phyloP scores from a whole-genome alignment of 2,113 vertebrate species.

The Pontoporia blainvillei region DNA sequence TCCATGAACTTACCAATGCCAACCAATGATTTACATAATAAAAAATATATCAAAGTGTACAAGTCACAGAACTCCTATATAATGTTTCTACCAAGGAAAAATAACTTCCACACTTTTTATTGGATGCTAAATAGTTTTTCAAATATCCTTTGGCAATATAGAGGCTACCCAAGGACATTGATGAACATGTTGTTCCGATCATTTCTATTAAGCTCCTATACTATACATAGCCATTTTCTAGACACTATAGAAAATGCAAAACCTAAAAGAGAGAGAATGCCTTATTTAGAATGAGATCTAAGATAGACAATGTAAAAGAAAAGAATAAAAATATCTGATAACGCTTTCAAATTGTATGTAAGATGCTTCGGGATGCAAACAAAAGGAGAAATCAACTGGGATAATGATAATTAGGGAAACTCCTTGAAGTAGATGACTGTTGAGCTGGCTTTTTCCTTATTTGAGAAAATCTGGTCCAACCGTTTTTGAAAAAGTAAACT shows the following conservation, averaged over 20 bases:
- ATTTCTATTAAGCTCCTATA: background rate
- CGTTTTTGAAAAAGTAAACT: constrained; percentile 42
- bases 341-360: background rate
- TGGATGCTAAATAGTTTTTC: background rate
- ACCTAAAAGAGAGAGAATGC: background rate
- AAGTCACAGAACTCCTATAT: background rate
- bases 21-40: background rate
- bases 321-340: constrained; percentile 3
- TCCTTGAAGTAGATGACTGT: background rate
- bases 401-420: background rate
- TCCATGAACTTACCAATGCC: background rate
- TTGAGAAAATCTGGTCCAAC: background rate
- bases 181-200: background rate
- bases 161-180: background rate
- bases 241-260: background rate
- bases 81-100: background rate
- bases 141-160: background rate
- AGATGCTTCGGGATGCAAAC: background rate
- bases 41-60: background rate
- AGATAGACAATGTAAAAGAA: background rate
- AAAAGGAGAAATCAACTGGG: background rate
- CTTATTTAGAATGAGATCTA: constrained; percentile 13
- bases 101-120: background rate
- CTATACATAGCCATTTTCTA: background rate
- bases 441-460: background rate